Conservation (phyloP, 2,797 vertebrate genomes). For the Sebastes trivittatus region DNA sequence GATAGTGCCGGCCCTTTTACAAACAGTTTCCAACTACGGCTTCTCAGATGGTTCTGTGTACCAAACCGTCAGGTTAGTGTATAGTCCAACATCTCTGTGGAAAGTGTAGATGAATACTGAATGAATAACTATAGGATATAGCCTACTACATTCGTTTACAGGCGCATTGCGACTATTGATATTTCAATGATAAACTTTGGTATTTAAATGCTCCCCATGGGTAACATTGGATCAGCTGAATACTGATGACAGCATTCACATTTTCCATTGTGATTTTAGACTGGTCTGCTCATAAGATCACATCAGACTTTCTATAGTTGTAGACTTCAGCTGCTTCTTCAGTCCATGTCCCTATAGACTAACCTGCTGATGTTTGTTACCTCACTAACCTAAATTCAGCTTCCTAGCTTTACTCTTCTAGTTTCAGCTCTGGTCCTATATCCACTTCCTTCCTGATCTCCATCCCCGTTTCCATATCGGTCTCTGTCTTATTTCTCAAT, state of each 20-base stretch:
- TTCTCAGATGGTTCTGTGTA: too few species aligned
- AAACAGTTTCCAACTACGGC: too few species aligned
- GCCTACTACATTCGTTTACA: not conserved
- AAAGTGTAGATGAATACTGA: not conserved
- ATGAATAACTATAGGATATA: not conserved
- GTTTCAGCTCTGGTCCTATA: not conserved
- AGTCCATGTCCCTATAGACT: not conserved
- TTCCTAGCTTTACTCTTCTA: not conserved
- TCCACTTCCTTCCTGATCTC: constrained; percentile 21
- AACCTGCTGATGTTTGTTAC: not conserved
- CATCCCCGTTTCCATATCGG: constrained; percentile 17
- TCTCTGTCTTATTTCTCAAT: constrained; percentile 1
- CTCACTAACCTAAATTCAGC: constrained; percentile 10
- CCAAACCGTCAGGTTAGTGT: too few species aligned
- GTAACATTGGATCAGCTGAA: not conserved
- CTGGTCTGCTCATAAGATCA: not conserved
- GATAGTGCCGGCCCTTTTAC: too few species aligned
- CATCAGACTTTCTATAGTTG: not conserved
- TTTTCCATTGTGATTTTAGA: not conserved
- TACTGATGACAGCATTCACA: not conserved
- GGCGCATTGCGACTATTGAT: not conserved
- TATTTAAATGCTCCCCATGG: not conserved
- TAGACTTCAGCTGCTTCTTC: not conserved
- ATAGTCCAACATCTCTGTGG: not conserved
- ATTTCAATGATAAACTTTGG: not conserved